Evolutionary conservation across 1,140 invertebrate species (phyloP).

Genomic region (Procambarus virginalis): DNA sequence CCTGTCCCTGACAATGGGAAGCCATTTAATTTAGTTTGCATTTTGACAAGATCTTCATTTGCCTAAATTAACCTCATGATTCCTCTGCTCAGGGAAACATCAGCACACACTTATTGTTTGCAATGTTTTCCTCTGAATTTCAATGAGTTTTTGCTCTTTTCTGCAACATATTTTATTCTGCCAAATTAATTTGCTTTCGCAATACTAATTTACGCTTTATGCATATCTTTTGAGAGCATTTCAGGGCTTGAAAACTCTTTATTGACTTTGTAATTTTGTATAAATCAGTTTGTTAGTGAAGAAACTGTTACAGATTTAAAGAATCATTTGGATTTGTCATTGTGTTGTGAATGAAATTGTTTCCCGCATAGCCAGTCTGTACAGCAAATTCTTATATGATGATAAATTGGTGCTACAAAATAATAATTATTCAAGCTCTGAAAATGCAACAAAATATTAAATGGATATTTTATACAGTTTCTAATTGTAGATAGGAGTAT

Average conservation of each 20-base stretch:
- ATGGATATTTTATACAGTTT: not conserved
- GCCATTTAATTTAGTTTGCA: too few relatives aligned
- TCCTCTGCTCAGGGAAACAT: not conserved
- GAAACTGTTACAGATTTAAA: not conserved
- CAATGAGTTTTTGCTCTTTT: not conserved
- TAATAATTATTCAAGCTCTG: not conserved
- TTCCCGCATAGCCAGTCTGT: not conserved
- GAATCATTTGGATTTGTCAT: not conserved
- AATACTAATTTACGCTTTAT: slow-evolving; percentile 13
- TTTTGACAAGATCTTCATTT: too few relatives aligned
- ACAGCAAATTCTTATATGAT: not conserved
- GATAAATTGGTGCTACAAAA: not conserved
- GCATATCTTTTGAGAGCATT: not conserved
- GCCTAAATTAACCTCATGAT: too few relatives aligned
- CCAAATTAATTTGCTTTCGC: slow-evolving; percentile 11
- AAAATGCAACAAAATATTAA: not conserved
- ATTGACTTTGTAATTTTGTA: not conserved
- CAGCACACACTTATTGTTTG: not conserved
- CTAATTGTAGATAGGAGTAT: not conserved
- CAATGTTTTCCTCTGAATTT: not conserved
- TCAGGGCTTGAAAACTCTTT: slow-evolving; percentile 23
- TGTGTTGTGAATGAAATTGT: not conserved
- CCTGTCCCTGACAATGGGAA: too few relatives aligned
- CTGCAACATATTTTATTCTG: not conserved
- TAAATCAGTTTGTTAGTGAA: not conserved